Base-by-base conservation (phyloP, 2,888 invertebrate genomes). In the Falcaria lacertinaria region DNA sequence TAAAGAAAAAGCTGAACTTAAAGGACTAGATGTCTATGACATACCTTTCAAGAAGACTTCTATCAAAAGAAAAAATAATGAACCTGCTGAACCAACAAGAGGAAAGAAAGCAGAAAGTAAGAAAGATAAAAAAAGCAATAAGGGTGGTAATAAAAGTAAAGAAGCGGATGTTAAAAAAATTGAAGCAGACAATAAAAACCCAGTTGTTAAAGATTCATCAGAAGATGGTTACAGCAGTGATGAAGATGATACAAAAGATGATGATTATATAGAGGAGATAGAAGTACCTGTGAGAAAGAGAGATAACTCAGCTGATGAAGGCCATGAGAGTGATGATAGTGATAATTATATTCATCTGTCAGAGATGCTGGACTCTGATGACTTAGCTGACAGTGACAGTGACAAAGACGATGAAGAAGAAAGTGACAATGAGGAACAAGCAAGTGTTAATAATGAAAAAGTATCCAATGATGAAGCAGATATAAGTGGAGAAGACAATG, bases 1-100 rank as follows among this genome's bases (percentile, higher is more conserved):
- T 0, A 93, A 93, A 66, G 84, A 85, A 64, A 84, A 75, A 72
- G 85, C 76, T 42, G 76, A 55, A 17, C 57, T 54, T 34, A 80
- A 75, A 61, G 85, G 75, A 38, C 50, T 80, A 8, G 77, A 89
- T 53, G 77, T 81, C 1, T 87, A 89, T 43, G 81, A 88, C 3
- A 72, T 85, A 49, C 78, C 80, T 6, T 86, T 80, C 52, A 82
- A 80, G 55, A 86, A 87, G 49, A 54, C 64, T 14, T 66, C 82
- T 15, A 51, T 46, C 1, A 82, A 82, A 54, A 80, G 74, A 51
- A 72, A 74, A 48, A 55, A 52, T 34, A 16, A 1, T 4, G 41
- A 52, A 47, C n/a, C 35, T 4, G 33, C 45, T 34, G 41, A 44
- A 44, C 39, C 49, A 2, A 22, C 46, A 13, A 44, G 55, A 46